These are phyloP conservation scores for Chaenogobius annularis DNA, from an alignment of 2,113 vertebrate genomes.

Conservation along the genomic window DNA sequence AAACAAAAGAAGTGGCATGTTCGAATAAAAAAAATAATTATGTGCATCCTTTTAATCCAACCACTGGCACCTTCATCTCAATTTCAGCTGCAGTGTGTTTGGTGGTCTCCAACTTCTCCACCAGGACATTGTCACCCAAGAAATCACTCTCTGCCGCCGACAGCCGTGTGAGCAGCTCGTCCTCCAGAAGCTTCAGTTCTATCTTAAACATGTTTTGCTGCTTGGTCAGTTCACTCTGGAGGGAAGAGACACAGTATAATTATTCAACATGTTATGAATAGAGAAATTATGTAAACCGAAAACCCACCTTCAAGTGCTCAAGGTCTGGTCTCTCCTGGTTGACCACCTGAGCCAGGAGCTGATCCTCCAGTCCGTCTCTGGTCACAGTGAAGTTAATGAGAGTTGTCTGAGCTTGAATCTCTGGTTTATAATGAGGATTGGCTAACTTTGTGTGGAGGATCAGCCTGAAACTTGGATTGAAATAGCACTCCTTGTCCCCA, in stretches of 20 bases:
- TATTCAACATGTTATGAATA: neutral
- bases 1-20: neutral
- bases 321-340: slow-evolving; percentile 76
- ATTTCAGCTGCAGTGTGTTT: slow-evolving; percentile 80
- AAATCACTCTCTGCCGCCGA: slow-evolving; percentile 80
- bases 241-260: slow-evolving; percentile 2
- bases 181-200: slow-evolving; percentile 82
- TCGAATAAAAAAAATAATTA: neutral
- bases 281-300: neutral
- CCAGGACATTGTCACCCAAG: slow-evolving; percentile 73
- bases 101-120: slow-evolving; percentile 82
- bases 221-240: slow-evolving; percentile 78
- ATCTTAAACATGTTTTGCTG: slow-evolving; percentile 87
- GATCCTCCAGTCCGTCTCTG: slow-evolving; percentile 71
- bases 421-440: slow-evolving; percentile 75
- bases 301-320: slow-evolving; percentile 71
- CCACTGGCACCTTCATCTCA: slow-evolving; percentile 75
- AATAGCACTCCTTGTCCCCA: slow-evolving; percentile 75
- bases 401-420: slow-evolving; percentile 80
- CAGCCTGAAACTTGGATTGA: slow-evolving; percentile 76
- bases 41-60: neutral
- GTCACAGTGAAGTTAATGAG: slow-evolving; percentile 77
- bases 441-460: slow-evolving; percentile 80
- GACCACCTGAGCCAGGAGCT: slow-evolving; percentile 77
- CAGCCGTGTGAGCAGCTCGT: slow-evolving; percentile 77